phyloP scores from a whole-genome alignment of 2,888 invertebrate species.

The Dolichopus griseipennis region DNA sequence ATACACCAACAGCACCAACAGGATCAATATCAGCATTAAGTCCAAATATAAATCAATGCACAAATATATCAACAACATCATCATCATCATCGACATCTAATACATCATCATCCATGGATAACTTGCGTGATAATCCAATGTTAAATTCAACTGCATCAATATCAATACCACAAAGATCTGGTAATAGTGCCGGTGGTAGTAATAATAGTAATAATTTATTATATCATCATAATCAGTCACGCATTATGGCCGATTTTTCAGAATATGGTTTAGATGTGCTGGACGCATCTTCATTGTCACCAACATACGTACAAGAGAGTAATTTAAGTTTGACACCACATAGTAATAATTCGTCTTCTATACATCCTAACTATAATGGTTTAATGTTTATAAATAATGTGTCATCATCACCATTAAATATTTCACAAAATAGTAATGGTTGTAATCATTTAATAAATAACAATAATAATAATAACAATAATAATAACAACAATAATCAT shows the following conservation, averaged over 20 bases:
- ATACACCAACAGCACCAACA: neutral
- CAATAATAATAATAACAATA: constrained; percentile 12
- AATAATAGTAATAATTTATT: constrained; percentile 22
- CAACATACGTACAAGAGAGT: constrained; percentile 39
- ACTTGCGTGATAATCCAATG: constrained; percentile 29
- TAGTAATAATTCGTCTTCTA: constrained; percentile 12
- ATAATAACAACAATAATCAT: neutral
- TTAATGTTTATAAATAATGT: constrained; percentile 20
- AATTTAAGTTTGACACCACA: constrained; percentile 32
- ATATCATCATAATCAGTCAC: constrained; percentile 18
- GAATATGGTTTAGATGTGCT: constrained; percentile 40
- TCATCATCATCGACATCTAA: constrained; percentile 27
- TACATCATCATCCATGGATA: constrained; percentile 25
- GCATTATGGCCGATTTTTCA: constrained; percentile 37
- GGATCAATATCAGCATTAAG: constrained; percentile 30
- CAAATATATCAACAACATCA: constrained; percentile 33
- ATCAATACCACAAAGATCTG: constrained; percentile 53
- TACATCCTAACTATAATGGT: constrained; percentile 19
- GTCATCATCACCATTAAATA: constrained; percentile 29
- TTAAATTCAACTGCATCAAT: constrained; percentile 50
- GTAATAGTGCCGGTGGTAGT: constrained; percentile 11
- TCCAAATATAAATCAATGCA: constrained; percentile 23
- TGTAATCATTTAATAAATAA: neutral
- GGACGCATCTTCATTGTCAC: constrained; percentile 39
- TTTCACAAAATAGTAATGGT: constrained; percentile 16